Evolutionary conservation across 2,797 vertebrate genomes (phyloP).

Genomic region (Melanotaenia parkinsoni): DNA sequence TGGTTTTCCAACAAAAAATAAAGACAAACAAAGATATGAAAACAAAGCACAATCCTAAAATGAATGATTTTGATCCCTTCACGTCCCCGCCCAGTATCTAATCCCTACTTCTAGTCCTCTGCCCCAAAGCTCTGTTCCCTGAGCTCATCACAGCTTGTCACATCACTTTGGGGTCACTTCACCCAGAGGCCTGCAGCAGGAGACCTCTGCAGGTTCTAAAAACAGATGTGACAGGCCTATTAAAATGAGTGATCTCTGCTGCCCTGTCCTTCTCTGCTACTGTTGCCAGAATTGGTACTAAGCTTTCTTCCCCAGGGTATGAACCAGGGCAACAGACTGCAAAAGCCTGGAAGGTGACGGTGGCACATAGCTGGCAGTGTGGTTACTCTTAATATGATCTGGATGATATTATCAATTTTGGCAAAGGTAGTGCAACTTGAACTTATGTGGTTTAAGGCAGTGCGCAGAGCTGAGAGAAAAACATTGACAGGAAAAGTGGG

Average conservation of each 20-base stretch:
- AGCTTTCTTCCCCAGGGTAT: constrained; percentile 73
- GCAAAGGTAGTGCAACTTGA: constrained; percentile 65
- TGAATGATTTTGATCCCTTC: constrained; percentile 29
- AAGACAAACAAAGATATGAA: no score
- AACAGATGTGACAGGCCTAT: constrained; percentile 84
- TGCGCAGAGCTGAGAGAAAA: constrained; percentile 42
- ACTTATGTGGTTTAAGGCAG: constrained; percentile 57
- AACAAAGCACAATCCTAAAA: neutral
- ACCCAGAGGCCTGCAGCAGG: constrained; percentile 70
- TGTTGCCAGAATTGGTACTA: constrained; percentile 70
- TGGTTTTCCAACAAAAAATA: neutral
- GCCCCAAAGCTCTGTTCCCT: constrained; percentile 53
- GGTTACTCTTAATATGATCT: constrained; percentile 81
- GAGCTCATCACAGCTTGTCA: constrained; percentile 77
- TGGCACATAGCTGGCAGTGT: constrained; percentile 79
- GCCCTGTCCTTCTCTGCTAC: constrained; percentile 63
- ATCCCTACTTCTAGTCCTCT: constrained; percentile 37
- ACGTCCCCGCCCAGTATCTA: constrained; percentile 34
- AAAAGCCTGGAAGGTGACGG: constrained; percentile 75
- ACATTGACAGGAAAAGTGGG: constrained; percentile 29
- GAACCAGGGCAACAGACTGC: constrained; percentile 56
- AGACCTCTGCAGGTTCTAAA: constrained; percentile 80
- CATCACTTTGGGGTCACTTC: constrained; percentile 79
- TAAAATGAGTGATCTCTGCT: constrained; percentile 85
- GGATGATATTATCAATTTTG: constrained; percentile 76